Conservation (phyloP, 2,797 vertebrate species). For the Myiothlypis chrysogaster region DNA sequence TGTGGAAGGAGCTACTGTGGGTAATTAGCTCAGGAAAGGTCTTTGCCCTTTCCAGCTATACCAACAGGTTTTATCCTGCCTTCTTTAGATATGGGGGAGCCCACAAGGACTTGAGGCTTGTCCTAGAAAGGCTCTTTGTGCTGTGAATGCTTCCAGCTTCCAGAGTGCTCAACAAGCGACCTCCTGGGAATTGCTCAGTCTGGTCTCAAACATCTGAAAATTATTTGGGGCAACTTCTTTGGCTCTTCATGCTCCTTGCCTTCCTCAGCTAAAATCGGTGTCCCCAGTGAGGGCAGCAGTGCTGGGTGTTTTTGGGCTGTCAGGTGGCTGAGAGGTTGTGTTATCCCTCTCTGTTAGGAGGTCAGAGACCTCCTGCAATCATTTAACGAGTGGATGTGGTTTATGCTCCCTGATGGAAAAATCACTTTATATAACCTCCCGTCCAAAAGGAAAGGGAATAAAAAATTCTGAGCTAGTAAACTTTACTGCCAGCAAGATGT, state of each 20-base stretch:
- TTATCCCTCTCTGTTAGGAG: not conserved
- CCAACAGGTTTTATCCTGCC: not conserved
- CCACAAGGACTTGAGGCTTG: not conserved
- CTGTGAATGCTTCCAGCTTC: constrained; percentile 15
- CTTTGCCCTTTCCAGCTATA: not conserved
- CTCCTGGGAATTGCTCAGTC: constrained; percentile 26
- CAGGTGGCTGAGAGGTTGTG: not conserved
- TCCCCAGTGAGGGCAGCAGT: not conserved
- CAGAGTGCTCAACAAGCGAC: not conserved
- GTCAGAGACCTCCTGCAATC: not conserved
- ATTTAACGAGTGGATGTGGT: not conserved
- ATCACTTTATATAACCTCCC: not conserved
- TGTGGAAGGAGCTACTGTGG: not conserved
- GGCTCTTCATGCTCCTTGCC: not conserved
- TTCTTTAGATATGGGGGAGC: not conserved
- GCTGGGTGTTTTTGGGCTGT: not conserved
- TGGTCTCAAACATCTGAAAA: constrained; percentile 13
- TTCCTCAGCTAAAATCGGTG: not conserved
- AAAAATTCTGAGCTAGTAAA: constrained; percentile 42
- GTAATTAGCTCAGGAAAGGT: not conserved
- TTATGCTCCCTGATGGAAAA: constrained; percentile 22
- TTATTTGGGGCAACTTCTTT: constrained; percentile 6
- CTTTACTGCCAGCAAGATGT: constrained; percentile 33
- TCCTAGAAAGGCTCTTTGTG: constrained; percentile 25
- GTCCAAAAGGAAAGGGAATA: constrained; percentile 3